Evolutionary conservation across 2,888 invertebrate species (phyloP), one percentile per base, ranked within the genome.

Genomic region (Ennomos erosarius): DNA sequence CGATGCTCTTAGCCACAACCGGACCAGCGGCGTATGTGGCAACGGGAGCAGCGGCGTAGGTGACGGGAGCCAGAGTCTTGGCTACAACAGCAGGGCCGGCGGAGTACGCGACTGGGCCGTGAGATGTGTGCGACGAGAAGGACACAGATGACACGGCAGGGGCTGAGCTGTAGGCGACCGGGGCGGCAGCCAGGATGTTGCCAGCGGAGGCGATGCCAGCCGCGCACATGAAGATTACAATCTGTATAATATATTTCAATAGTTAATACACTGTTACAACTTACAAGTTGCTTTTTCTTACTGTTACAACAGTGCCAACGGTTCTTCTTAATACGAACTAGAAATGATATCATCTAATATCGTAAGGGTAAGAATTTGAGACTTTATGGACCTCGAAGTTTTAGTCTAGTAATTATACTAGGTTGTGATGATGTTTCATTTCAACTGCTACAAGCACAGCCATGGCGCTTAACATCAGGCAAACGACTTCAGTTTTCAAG

Each of bases 161-260:
- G 65, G 81, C 69, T 63, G 82, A 68, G 85, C 82, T 77, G 69
- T 86, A 70, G 89, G 92, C 69, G n/a, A 69, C 65, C 10, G 67
- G 67, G 37, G 84, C 87, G 33, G 81, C 85, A 59, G 90, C 87
- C 16, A 87, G 79, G 12, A 94, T 78, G 71, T 92, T 79, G 65
- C 95, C 95, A 56, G 95, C 95, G 76, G 92, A 93, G 74, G 93
- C 94, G 66, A 93, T 88, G 72, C 94, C 93, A 84, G 94, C 91
- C 73, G 92, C 87, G 79, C 94, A 92, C 77, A 93, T 86, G 76
- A 95, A 82, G 55, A 94, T 82, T 68, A 94, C 76, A 67, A 94
- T 85, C 94, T 90, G 72, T 43, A 42, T 65, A 10, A 62, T 54
- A 45, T 10, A 53, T 8, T 48, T 34, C 10, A 34, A 44, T 26